Percentiles rank a stretch among this genome's conserved stretches.
These are phyloP conservation scores for Labeo calbasu DNA, from an alignment of 2,797 vertebrate species.

Conservation along the genomic window DNA sequence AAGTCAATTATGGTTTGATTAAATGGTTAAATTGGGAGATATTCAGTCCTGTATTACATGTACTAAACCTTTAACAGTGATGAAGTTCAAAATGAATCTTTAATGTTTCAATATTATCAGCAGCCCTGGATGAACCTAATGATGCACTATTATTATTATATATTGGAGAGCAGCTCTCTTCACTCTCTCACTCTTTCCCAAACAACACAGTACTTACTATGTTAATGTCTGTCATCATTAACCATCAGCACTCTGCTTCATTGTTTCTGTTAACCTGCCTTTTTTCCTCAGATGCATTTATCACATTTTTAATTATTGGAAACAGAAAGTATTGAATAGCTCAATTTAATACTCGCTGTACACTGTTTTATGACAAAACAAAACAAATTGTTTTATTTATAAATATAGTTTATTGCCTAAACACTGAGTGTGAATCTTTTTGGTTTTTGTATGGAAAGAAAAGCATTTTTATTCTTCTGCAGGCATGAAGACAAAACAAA, in stretches of 20 bases:
- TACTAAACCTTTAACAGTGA: conserved; percentile 3
- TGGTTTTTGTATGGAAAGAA: not conserved
- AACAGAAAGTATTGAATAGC: conserved; percentile 61
- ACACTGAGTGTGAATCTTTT: conserved; percentile 27
- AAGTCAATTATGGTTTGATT: conserved; percentile 5
- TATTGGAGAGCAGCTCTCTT: conserved; percentile 10
- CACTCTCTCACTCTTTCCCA: conserved; percentile 51
- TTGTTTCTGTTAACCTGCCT: conserved; percentile 50
- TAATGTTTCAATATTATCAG: conserved; percentile 14
- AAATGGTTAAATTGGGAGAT: conserved; percentile 8
- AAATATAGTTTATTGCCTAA: conserved; percentile 72
- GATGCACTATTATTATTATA: conserved; percentile 33
- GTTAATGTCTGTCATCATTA: conserved; percentile 53
- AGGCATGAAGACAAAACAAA: conserved; percentile 1
- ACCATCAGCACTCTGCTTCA: conserved; percentile 58
- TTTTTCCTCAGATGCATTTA: conserved; percentile 57
- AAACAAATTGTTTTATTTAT: conserved; percentile 72
- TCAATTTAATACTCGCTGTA: conserved; percentile 63
- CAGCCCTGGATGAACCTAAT: conserved; percentile 5
- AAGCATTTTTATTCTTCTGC: not conserved
- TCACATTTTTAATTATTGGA: conserved; percentile 62
- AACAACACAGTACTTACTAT: conserved; percentile 50
- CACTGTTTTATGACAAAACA: conserved; percentile 64
- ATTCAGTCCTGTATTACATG: not conserved
- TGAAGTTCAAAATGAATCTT: not conserved